Base-by-base conservation (phyloP, 2,888 invertebrate genomes). In the Philonicus albiceps region DNA sequence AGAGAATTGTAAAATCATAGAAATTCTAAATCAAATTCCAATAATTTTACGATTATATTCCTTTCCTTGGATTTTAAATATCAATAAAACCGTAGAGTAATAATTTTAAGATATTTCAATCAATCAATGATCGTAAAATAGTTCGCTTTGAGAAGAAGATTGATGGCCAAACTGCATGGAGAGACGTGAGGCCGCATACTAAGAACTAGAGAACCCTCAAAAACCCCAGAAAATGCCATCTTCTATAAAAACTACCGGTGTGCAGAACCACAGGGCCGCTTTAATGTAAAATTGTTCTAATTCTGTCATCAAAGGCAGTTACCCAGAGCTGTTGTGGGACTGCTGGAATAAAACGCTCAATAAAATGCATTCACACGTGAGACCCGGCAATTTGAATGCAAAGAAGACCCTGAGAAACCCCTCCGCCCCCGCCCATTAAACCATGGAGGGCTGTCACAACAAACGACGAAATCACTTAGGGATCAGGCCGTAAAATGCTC, bases 381-480 rank as follows among this genome's bases (percentile, higher is more conserved):
- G 19, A 3, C 37, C 34, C 55, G 55, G 55, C 83, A 72, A 83
- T 83, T 72, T 72, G n/a, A 83, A 83, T 83, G 83, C 37, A 83
- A 80, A 53, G 72, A 83, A 37, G 72, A 6, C 27, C 37, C 30
- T 37, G 16, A 83, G 30, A 64, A 22, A 37, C 34, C 16, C 11
- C n/a, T n/a, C 40, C 40, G 11, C 13, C 22, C 40, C 37, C 19
- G 37, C 37, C 72, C 13, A 64, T 83, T 64, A 83, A 83, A 34
- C 11, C 83, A 40, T 72, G 83, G 80, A 83, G 64, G 64, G 37
- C 83, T 83, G 83, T 83, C 83, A 55, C 31, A 83, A 83, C 83
- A 83, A 83, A 72, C 83, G 83, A 83, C 40, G 72, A 72, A 83
- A 83, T 83, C 83, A 72, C 83, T 83, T 83, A 72, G 64, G 83